Evolutionary conservation across 2,888 invertebrate genomes (phyloP).

Genomic region (Ochropleura leucogaster): DNA sequence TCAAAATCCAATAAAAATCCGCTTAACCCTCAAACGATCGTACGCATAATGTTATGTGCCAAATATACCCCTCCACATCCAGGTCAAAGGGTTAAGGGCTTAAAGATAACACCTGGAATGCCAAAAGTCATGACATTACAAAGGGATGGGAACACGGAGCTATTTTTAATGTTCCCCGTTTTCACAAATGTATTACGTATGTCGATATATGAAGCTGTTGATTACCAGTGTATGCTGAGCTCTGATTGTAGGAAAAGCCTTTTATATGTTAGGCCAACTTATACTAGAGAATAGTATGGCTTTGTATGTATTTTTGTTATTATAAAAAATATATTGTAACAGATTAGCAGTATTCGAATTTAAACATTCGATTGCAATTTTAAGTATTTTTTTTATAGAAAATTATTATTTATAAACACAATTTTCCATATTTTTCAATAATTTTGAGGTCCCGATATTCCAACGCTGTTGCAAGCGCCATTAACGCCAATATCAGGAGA

Average conservation of each 20-base stretch:
- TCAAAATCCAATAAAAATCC: conserved; percentile 2
- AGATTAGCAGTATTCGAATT: background rate
- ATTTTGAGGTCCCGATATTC: no score
- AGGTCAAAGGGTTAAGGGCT: conserved; percentile 22
- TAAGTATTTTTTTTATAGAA: no score
- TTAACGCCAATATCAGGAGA: no score
- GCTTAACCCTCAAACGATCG: background rate
- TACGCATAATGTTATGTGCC: conserved; percentile 16
- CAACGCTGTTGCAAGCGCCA: no score
- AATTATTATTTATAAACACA: no score
- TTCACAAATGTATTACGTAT: conserved; percentile 24
- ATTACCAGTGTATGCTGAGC: background rate
- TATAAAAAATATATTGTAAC: background rate
- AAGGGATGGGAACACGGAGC: conserved; percentile 26
- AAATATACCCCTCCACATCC: background rate
- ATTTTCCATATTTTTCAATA: no score
- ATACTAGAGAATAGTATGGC: background rate
- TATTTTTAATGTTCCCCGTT: conserved; percentile 54
- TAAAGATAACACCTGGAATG: conserved; percentile 37
- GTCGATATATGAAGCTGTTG: background rate
- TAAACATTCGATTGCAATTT: no score
- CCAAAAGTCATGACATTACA: conserved; percentile 51
- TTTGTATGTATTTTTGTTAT: no score
- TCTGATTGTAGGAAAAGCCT: background rate
- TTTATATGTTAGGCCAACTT: background rate